Evolutionary conservation across 30 jellyfish, hydroid and myxozoan species (phyloP).

Genomic region (Turritopsis dohrnii): DNA sequence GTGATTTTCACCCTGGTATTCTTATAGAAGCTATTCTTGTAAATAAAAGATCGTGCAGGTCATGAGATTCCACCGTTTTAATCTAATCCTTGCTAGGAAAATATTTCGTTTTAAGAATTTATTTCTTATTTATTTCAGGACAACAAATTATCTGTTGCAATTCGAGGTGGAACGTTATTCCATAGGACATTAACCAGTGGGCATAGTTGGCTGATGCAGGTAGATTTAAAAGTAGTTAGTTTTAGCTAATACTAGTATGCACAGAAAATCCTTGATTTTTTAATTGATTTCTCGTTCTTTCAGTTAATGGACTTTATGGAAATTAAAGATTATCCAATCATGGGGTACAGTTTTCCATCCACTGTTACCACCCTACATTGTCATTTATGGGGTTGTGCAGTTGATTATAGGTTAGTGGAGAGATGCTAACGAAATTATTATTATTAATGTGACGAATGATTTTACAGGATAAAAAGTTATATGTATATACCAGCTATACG

Average conservation of each 20-base stretch:
- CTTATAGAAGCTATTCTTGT: too few species aligned
- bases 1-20: too few species aligned
- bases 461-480: too few species aligned
- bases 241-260: neutral
- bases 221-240: neutral
- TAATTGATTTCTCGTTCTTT: too few species aligned
- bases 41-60: too few species aligned
- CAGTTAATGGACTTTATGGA: conserved; percentile 79
- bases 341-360: conserved; percentile 70
- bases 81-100: neutral
- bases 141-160: conserved; percentile 64
- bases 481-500: too few species aligned
- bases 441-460: neutral
- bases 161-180: conserved; percentile 75
- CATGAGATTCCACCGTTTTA: too few species aligned
- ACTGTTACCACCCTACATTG: conserved; percentile 63
- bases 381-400: conserved; percentile 79
- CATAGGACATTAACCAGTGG: conserved; percentile 50
- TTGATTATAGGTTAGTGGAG: conserved; percentile 72
- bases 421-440: too few species aligned
- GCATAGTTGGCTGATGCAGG: conserved; percentile 88
- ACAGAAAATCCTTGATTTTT: neutral
- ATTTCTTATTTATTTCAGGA: conserved; percentile 40
- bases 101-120: too few species aligned
- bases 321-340: conserved; percentile 57